A percentile compares a stretch with the other conserved stretches of the same genome.
Evolutionary conservation across 2,888 invertebrate species (phyloP).

Genomic region (Acleris laterana): DNA sequence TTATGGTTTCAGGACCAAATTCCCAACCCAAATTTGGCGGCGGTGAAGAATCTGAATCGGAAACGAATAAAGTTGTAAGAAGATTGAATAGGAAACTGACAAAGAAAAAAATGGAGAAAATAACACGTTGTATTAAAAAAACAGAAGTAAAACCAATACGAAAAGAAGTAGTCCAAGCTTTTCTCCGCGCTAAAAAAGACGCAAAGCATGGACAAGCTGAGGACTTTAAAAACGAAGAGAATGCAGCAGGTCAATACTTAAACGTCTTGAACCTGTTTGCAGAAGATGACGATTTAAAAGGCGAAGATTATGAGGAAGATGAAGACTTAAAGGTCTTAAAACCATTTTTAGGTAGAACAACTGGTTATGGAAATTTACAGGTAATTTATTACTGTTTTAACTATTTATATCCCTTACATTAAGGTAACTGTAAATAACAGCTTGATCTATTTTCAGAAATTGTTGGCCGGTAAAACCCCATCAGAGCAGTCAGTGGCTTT

Average conservation of each 20-base stretch:
- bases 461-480: constrained; percentile 85
- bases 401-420: too few species aligned
- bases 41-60: constrained; percentile 45
- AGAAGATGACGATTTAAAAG: constrained; percentile 39
- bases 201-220: too few species aligned
- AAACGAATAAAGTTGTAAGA: not conserved
- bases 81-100: not conserved
- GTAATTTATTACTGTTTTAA: constrained; percentile 43
- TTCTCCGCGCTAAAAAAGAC: too few species aligned
- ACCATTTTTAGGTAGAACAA: constrained; percentile 65
- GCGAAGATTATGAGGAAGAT: constrained; percentile 30
- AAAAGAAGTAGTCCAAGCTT: constrained; percentile 6
- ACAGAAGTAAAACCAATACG: constrained; percentile 34
- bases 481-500: constrained; percentile 88
- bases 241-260: constrained; percentile 41
- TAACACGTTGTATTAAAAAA: not conserved
- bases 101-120: constrained; percentile 25
- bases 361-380: constrained; percentile 69
- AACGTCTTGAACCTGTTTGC: constrained; percentile 32
- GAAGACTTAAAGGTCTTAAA: constrained; percentile 35
- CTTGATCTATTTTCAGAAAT: constrained; percentile 61
- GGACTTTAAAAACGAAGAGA: constrained; percentile 28
- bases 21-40: constrained; percentile 69
- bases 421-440: too few species aligned
- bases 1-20: constrained; percentile 65